Percentiles rank a stretch among this genome's conserved stretches.
phyloP scores from a whole-genome alignment of 2,113 vertebrate genomes.

The Stigmatopora nigra region DNA sequence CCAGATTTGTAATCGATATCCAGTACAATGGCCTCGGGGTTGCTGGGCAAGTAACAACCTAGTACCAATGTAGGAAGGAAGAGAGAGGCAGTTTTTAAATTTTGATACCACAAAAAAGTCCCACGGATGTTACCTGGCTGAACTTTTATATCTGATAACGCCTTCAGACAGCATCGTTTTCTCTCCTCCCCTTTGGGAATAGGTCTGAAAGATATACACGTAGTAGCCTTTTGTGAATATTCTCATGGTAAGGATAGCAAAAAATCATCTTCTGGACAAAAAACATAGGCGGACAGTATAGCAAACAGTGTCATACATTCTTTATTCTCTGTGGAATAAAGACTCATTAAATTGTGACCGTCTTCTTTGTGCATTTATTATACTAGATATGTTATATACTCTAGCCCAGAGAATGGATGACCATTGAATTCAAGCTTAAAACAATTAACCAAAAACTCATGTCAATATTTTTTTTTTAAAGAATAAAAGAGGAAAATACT shows the following conservation, averaged over 20 bases:
- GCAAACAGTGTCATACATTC: too few species aligned
- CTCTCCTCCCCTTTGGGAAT: slow-evolving; percentile 95
- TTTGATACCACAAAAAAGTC: not conserved
- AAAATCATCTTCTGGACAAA: too few species aligned
- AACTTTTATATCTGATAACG: slow-evolving; percentile 91
- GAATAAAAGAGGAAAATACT: too few species aligned
- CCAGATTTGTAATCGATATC: slow-evolving; percentile 99
- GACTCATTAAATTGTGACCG: too few species aligned
- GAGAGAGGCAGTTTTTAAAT: not conserved
- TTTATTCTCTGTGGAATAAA: too few species aligned
- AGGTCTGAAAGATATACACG: slow-evolving; percentile 70
- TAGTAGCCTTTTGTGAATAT: not conserved
- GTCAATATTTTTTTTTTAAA: too few species aligned
- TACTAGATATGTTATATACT: too few species aligned
- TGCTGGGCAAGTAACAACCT: slow-evolving; percentile 98
- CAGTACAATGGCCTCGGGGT: slow-evolving; percentile 94
- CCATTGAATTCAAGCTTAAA: too few species aligned
- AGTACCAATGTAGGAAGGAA: not conserved
- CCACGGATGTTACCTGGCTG: slow-evolving; percentile 76
- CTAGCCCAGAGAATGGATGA: too few species aligned
- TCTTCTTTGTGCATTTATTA: too few species aligned
- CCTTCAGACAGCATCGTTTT: slow-evolving; percentile 88
- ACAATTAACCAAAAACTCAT: too few species aligned
- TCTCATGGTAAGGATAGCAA: not conserved
- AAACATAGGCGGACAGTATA: too few species aligned